These are phyloP conservation scores for Drosophila monieri DNA, from an alignment of 2,888 invertebrate species.

Conservation along the genomic window DNA sequence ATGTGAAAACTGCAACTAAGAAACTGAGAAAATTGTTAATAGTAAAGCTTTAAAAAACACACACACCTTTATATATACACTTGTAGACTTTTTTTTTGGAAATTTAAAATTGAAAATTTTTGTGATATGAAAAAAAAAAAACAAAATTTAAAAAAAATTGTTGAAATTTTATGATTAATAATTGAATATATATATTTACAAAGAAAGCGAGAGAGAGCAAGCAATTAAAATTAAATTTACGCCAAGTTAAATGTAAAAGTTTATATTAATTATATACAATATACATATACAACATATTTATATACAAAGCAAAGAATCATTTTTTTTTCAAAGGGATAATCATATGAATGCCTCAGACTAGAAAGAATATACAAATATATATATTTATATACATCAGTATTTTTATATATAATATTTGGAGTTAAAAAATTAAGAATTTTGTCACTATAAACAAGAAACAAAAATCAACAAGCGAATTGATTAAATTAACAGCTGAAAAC, in stretches of 20 bases:
- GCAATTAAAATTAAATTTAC: constrained; percentile 35
- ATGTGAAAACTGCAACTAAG: constrained; percentile 41
- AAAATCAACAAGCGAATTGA: constrained; percentile 54
- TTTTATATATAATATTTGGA: constrained; percentile 62
- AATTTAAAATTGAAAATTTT: constrained; percentile 76
- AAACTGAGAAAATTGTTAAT: constrained; percentile 64
- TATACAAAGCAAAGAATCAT: constrained; percentile 55
- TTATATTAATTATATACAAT: constrained; percentile 41
- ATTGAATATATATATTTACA: constrained; percentile 43
- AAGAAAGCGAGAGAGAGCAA: constrained; percentile 20
- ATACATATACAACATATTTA: constrained; percentile 73
- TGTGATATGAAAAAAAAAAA: constrained; percentile 74
- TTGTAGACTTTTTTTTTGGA: constrained; percentile 58
- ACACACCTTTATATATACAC: constrained; percentile 45
- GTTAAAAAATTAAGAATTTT: constrained; percentile 24
- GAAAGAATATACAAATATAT: constrained; percentile 9
- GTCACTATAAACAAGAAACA: constrained; percentile 39
- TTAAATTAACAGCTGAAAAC: constrained; percentile 66
- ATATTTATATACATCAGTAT: constrained; percentile 62
- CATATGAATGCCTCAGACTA: constrained; percentile 8
- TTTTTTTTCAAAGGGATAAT: constrained; percentile 46
- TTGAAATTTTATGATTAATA: constrained; percentile 66
- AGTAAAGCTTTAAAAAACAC: constrained; percentile 73
- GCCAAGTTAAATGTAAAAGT: constrained; percentile 31
- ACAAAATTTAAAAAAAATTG: constrained; percentile 66